Percentiles rank a stretch among this genome's conserved stretches.
Conservation (phyloP, 2,888 invertebrate species). For the Lithophane socia region DNA sequence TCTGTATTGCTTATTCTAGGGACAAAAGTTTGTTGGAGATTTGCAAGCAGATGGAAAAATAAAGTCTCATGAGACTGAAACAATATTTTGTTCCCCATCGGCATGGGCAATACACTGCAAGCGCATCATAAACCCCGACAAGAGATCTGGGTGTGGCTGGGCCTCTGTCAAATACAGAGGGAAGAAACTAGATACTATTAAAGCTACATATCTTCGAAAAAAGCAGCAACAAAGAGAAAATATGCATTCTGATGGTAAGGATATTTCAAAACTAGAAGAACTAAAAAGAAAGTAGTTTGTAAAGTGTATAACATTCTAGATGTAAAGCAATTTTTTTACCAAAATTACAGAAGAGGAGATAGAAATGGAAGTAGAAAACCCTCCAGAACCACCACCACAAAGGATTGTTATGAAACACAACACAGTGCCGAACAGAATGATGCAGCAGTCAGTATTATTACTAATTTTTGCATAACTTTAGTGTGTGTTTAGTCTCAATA, state of each 20-base stretch:
- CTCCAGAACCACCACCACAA: slow-evolving; percentile 91
- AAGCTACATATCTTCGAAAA: slow-evolving; percentile 95
- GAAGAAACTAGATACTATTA: slow-evolving; percentile 96
- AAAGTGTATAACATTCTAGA: background rate
- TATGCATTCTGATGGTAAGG: slow-evolving; percentile 86
- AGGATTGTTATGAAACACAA: slow-evolving; percentile 94
- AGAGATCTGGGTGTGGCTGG: slow-evolving; percentile 98
- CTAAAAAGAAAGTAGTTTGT: background rate
- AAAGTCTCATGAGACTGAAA: slow-evolving; percentile 96
- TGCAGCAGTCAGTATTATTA: slow-evolving; percentile 93
- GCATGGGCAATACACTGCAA: slow-evolving; percentile 98
- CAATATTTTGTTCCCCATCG: slow-evolving; percentile 96
- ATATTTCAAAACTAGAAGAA: background rate
- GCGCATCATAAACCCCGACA: slow-evolving; percentile 96
- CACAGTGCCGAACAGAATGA: slow-evolving; percentile 93
- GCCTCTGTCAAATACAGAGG: slow-evolving; percentile 97
- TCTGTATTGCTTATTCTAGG: slow-evolving; percentile 86
- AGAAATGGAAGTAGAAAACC: slow-evolving; percentile 91
- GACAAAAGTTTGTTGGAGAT: slow-evolving; percentile 97
- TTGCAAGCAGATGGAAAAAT: slow-evolving; percentile 96
- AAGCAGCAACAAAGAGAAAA: slow-evolving; percentile 91
- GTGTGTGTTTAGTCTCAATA: slow-evolving; percentile 24
- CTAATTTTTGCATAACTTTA: background rate
- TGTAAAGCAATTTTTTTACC: slow-evolving; percentile 39
- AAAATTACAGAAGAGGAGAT: slow-evolving; percentile 88